Evolutionary conservation across 2,888 invertebrate genomes (phyloP), one percentile per base, ranked within the genome.

Genomic region (Myopa tessellatipennis): DNA sequence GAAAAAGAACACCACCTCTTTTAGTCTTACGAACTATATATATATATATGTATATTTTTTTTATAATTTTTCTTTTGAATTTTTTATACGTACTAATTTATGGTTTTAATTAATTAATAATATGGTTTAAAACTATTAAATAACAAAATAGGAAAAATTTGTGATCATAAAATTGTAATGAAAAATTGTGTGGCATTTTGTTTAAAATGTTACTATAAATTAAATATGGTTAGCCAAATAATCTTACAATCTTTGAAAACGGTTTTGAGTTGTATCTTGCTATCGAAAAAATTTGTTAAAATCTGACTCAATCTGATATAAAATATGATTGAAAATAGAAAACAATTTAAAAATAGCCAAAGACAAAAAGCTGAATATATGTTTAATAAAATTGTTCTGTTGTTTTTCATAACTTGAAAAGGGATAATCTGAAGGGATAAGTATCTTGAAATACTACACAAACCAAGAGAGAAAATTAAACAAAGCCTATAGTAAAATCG

Each of bases 191-290:
- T 67, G 18, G 16, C 5, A 74, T 65, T 74, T 52, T 67, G 74
- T 65, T 74, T 63, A 74, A 74, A 74, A 52, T 61, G 63, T 63
- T 61, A 50, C 60, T 72, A 74, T 74, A 74, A 74, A 74, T 74
- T 67, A 74, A 74, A 55, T 67, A 74, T 34, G 34, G 40, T 18
- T 26, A 38, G 65, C 52, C 52, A 74, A 67, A 67, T 34, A 50
- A 14, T 50, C 14, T 50, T 10, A 50, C 50, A 50, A 50, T 50
- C 10, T 50, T 50, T 50, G 50, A 50, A 8, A 50, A 26, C 26
- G 26, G 1, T 26, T 26, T 26, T 45, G 10, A 45, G 10, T 8
- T 45, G 1, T 6, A 3, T 45, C 10, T 45, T 40, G 40, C 40
- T 45, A 45, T 45, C 7, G n/a, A 38, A 72, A 8, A 69, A 40